These are phyloP conservation scores for Stercorarius parasiticus DNA, from an alignment of 2,113 vertebrate species.

Conservation along the genomic window DNA sequence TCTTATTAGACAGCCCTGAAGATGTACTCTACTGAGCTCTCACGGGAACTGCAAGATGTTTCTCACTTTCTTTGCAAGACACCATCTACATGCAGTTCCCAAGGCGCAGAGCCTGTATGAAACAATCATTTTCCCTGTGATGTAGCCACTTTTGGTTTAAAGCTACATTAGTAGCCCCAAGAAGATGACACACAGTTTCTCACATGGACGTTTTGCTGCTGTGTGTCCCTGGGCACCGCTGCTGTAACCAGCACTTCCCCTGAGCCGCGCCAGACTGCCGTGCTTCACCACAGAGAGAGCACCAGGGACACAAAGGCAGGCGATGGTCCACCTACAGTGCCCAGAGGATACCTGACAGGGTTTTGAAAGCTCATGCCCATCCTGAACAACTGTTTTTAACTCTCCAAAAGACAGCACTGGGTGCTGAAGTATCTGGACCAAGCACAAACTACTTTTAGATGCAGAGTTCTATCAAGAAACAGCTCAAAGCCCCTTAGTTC, in stretches of 20 bases:
- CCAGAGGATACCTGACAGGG: not conserved
- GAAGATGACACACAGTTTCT: not conserved
- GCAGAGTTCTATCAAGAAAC: not conserved
- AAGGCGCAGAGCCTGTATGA: not conserved
- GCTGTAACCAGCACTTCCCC: not conserved
- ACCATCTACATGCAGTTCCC: not conserved
- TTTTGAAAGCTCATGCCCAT: not conserved
- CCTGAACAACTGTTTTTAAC: not conserved
- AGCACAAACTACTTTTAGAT: not conserved
- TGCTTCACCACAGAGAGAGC: not conserved
- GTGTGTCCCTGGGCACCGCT: not conserved
- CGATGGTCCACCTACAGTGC: not conserved
- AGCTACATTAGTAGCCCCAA: not conserved
- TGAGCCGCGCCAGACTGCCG: not conserved
- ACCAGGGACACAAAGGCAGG: not conserved
- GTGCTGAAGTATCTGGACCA: not conserved
- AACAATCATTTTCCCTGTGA: not conserved
- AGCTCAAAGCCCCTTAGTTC: not conserved
- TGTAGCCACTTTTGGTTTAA: not conserved
- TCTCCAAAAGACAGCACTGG: not conserved
- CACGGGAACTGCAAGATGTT: not conserved
- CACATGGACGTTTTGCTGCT: not conserved
- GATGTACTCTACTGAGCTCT: not conserved
- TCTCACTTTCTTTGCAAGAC: not conserved
- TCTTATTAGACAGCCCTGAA: not conserved